A percentile compares a stretch with the other conserved stretches of the same genome.
These are phyloP conservation scores for Halichondria panicea DNA, from an alignment of 37 sponge, comb jelly and placozoan species.

Conservation along the genomic window DNA sequence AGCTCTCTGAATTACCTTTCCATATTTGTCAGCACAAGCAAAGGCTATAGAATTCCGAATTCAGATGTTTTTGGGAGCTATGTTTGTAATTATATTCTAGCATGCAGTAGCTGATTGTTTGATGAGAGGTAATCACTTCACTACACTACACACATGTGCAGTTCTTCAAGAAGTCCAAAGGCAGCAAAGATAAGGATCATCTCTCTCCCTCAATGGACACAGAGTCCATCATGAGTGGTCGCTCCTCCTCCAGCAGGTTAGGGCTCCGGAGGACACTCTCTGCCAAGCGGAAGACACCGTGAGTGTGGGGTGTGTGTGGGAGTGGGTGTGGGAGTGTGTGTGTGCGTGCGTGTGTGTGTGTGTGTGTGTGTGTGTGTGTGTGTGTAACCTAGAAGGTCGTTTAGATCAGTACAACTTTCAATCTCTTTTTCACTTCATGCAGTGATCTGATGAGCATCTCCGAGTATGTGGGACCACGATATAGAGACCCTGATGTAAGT, in stretches of 20 bases:
- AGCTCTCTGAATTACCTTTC: too few relatives aligned
- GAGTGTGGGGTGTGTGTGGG: background rate
- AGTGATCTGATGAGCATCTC: conserved; percentile 72
- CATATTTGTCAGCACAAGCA: too few relatives aligned
- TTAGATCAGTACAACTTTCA: background rate
- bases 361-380: background rate
- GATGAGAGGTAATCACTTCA: conserved; percentile 5
- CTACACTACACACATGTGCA: too few relatives aligned
- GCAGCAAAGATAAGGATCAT: background rate
- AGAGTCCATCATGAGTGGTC: conserved; percentile 29
- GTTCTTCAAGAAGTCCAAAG: conserved; percentile 13
- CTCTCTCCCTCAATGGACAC: conserved; percentile 20
- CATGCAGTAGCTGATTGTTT: too few relatives aligned
- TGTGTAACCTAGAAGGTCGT: background rate
- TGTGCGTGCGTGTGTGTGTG: conserved; percentile 25
- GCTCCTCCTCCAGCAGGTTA: conserved; percentile 1
- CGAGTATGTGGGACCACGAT: conserved; percentile 8
- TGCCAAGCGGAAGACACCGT: conserved; percentile 41
- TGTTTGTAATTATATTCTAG: too few relatives aligned
- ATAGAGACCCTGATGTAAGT: conserved; percentile 47
- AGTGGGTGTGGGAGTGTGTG: conserved; percentile 11
- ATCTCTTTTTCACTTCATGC: background rate
- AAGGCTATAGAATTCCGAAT: too few relatives aligned
- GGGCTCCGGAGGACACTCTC: conserved; percentile 7
- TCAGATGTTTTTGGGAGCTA: too few relatives aligned